Conservation (phyloP, 2,888 invertebrate species). For the Mythimna impura region DNA sequence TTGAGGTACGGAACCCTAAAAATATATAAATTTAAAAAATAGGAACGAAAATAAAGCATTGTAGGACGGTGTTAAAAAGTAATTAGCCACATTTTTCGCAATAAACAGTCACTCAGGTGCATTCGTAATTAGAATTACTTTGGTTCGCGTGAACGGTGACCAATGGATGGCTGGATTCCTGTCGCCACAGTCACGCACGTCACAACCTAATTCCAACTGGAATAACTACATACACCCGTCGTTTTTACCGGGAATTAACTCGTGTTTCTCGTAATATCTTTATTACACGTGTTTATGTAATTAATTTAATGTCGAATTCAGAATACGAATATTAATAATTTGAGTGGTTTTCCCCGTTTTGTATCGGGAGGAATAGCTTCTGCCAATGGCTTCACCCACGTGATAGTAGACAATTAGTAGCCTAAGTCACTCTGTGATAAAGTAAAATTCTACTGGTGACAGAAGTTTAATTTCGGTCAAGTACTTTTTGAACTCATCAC, state of each 20-base stretch:
- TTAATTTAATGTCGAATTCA: slow-evolving; percentile 5
- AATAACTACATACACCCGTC: slow-evolving; percentile 40
- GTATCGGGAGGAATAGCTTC: too few relatives aligned
- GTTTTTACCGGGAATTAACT: slow-evolving; percentile 45
- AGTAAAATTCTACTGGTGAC: too few relatives aligned
- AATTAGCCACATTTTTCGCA: slow-evolving; percentile 45
- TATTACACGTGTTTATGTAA: slow-evolving; percentile 36
- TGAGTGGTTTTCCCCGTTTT: background rate
- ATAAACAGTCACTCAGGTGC: slow-evolving; percentile 47
- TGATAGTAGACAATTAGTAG: too few relatives aligned
- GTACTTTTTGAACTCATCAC: too few relatives aligned
- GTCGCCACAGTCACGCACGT: slow-evolving; percentile 54
- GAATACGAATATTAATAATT: background rate
- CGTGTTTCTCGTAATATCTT: slow-evolving; percentile 31
- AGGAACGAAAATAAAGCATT: background rate
- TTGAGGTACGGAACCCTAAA: background rate
- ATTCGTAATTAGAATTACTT: slow-evolving; percentile 46
- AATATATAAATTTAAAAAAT: background rate
- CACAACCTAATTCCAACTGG: slow-evolving; percentile 54
- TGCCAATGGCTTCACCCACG: too few relatives aligned
- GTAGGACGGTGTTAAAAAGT: slow-evolving; percentile 6
- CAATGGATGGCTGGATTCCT: slow-evolving; percentile 45
- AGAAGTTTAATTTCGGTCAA: too few relatives aligned
- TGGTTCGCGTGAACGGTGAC: slow-evolving; percentile 52
- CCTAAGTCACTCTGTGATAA: too few relatives aligned